Conservation (phyloP, 2,797 vertebrate species). For the Helarctos malayanus region DNA sequence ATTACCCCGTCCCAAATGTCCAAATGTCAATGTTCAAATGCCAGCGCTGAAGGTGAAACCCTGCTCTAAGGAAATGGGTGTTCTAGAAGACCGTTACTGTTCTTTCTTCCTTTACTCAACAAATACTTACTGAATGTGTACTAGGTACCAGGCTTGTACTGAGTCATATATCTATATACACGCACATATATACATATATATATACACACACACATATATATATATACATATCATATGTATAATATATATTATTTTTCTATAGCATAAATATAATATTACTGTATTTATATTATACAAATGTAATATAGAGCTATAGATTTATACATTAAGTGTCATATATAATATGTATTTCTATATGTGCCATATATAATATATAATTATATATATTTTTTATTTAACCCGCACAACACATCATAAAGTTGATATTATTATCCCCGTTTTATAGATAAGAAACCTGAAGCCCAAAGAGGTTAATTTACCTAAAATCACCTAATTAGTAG, state of each 20-base stretch:
- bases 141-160: background rate
- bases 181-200: no score
- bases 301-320: background rate
- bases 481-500: conserved; percentile 3
- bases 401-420: background rate
- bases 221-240: background rate
- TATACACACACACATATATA: background rate
- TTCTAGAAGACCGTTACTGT: background rate
- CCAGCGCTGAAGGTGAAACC: background rate
- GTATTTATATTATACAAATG: background rate
- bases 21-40: background rate
- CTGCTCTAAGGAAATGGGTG: background rate
- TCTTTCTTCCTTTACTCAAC: background rate
- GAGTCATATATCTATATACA: background rate
- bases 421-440: background rate
- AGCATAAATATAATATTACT: background rate
- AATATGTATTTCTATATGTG: background rate
- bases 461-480: background rate
- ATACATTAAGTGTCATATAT: background rate
- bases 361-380: background rate
- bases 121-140: background rate
- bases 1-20: background rate
- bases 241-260: background rate
- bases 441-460: background rate
- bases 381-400: background rate